A percentile compares a stretch with the other conserved stretches of the same genome.
These are phyloP conservation scores for Onychorhynchus coronatus DNA, from an alignment of 2,113 vertebrate genomes.

Conservation along the genomic window DNA sequence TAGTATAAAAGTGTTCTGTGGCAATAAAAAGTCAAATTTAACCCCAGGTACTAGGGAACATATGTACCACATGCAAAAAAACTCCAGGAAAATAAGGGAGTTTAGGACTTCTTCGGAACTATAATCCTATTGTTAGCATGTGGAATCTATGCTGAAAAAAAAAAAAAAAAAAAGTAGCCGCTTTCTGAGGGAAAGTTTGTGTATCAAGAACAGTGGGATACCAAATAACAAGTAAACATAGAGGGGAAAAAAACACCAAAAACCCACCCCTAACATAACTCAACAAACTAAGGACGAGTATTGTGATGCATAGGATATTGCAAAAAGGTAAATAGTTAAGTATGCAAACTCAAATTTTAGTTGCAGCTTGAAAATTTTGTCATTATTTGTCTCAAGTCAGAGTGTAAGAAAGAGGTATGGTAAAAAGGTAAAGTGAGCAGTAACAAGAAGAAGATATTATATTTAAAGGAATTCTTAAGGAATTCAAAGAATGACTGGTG, in stretches of 20 bases:
- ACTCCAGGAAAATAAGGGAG: not conserved
- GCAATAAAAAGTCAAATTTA: not conserved
- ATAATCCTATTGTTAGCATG: not conserved
- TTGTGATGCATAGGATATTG: not conserved
- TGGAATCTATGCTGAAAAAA: not conserved
- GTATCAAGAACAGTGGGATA: not conserved
- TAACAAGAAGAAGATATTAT: not conserved
- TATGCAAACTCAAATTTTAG: not conserved
- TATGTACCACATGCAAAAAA: not conserved
- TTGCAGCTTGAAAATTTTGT: not conserved
- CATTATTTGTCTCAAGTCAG: not conserved
- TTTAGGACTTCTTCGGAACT: not conserved
- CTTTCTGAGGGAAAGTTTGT: not conserved
- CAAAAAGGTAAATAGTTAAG: not conserved
- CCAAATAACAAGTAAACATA: not conserved
- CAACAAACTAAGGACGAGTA: not conserved
- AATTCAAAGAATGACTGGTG: not conserved
- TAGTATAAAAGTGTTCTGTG: not conserved
- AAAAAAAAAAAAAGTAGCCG: not conserved
- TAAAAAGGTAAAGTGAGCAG: not conserved
- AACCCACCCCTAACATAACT: fast-evolving
- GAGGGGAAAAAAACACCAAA: fast-evolving
- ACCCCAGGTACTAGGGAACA: not conserved
- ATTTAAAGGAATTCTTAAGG: not conserved
- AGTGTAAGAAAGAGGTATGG: not conserved